Percentiles rank a stretch among this genome's conserved stretches.
Conservation (phyloP, 2,113 vertebrate species). For the Cervus canadensis region DNA sequence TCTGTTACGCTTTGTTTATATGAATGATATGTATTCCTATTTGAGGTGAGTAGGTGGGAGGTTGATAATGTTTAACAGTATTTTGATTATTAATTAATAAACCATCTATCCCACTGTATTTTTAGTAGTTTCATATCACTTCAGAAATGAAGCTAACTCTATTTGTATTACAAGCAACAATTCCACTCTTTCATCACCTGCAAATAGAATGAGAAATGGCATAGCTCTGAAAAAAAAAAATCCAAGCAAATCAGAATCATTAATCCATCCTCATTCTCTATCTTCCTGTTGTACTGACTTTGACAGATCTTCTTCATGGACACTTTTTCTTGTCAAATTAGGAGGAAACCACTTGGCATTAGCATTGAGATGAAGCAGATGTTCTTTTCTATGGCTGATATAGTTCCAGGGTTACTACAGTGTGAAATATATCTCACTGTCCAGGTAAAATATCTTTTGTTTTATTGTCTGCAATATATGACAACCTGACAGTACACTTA, state of each 20-base stretch:
- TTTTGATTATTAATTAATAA: background rate
- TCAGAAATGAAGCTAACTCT: background rate
- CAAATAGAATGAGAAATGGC: conserved; percentile 1
- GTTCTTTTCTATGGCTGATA: background rate
- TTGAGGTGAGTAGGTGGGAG: background rate
- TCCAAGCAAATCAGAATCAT: background rate
- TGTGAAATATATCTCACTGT: background rate
- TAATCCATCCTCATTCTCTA: background rate
- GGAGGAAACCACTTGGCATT: background rate
- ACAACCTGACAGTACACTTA: background rate
- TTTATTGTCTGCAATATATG: conserved; percentile 11
- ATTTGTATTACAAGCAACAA: background rate
- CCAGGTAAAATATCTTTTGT: background rate
- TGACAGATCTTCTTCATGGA: background rate
- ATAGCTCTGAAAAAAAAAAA: background rate
- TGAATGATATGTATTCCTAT: background rate
- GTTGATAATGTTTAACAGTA: background rate
- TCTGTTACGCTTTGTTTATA: background rate
- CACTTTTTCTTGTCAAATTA: background rate
- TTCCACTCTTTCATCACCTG: background rate
- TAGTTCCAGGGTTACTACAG: background rate
- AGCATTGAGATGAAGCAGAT: conserved; percentile 1
- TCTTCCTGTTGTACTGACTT: background rate
- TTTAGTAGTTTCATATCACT: background rate
- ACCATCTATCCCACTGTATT: background rate